Percentiles rank a stretch among this genome's conserved stretches.
These are phyloP conservation scores for Anisognathus igniventris DNA, from an alignment of 2,797 vertebrate species.

Conservation along the genomic window DNA sequence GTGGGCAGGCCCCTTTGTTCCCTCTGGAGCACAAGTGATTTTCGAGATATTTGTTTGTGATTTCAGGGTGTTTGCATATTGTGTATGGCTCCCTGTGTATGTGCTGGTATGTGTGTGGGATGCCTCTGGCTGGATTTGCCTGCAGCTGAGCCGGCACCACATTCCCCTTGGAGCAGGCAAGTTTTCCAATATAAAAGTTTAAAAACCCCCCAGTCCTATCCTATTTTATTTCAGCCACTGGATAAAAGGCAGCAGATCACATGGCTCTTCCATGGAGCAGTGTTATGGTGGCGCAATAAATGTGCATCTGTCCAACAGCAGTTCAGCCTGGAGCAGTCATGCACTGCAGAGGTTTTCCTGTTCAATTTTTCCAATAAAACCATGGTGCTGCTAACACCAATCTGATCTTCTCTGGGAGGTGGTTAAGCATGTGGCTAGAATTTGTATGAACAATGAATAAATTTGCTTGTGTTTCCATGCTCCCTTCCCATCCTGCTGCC, in stretches of 20 bases:
- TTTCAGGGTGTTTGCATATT: constrained; percentile 35
- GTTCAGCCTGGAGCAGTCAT: neutral
- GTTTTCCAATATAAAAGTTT: neutral
- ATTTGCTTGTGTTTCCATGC: neutral
- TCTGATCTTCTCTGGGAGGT: neutral
- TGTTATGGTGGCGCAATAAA: neutral
- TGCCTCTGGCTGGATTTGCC: neutral
- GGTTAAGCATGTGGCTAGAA: neutral
- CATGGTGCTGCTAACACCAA: neutral
- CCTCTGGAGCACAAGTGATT: constrained; percentile 21
- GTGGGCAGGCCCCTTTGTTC: constrained; percentile 36
- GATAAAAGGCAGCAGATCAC: neutral
- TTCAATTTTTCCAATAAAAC: neutral
- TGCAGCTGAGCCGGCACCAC: neutral
- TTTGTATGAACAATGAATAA: neutral
- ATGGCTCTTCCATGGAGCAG: neutral
- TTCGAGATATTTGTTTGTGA: constrained; percentile 10
- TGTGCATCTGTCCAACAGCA: neutral
- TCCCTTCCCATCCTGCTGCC: neutral
- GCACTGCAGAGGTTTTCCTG: neutral
- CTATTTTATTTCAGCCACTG: neutral
- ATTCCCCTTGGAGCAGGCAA: neutral
- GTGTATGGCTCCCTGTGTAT: neutral
- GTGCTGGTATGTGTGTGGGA: constrained; percentile 58
- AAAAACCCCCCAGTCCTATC: neutral